These are phyloP conservation scores for Diogma glabrata DNA, from an alignment of 2,888 invertebrate species.

Conservation along the genomic window DNA sequence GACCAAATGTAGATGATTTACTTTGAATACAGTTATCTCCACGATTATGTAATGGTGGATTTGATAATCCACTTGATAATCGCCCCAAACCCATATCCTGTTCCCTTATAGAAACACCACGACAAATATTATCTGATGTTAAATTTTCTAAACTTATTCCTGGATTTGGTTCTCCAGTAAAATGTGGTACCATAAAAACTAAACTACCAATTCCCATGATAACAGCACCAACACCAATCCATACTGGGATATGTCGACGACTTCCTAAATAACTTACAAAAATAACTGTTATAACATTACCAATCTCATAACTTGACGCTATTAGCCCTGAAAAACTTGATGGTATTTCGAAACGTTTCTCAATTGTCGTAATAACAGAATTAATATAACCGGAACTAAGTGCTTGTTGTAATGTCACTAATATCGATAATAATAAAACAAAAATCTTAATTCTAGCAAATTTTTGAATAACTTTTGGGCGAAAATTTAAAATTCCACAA, in stretches of 20 bases:
- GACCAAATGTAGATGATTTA: constrained; percentile 69
- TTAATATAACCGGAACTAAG: constrained; percentile 86
- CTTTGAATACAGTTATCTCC: constrained; percentile 75
- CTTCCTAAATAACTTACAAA: constrained; percentile 93
- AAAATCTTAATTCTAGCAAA: constrained; percentile 89
- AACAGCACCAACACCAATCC: constrained; percentile 86
- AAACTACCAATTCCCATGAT: constrained; percentile 90
- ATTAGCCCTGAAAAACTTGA: constrained; percentile 87
- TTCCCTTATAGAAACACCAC: constrained; percentile 55
- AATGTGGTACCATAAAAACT: constrained; percentile 87
- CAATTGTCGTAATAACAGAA: constrained; percentile 93
- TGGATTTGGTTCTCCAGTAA: constrained; percentile 68
- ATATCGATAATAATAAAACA: constrained; percentile 76
- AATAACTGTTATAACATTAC: constrained; percentile 89
- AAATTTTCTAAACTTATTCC: constrained; percentile 56
- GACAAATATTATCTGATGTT: constrained; percentile 67
- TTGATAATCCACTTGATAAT: constrained; percentile 55
- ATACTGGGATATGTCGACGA: constrained; percentile 81
- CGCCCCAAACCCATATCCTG: constrained; percentile 64
- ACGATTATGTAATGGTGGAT: constrained; percentile 53
- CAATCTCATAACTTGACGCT: constrained; percentile 90
- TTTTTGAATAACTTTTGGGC: constrained; percentile 72
- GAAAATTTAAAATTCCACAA: constrained; percentile 79
- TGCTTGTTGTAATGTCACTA: constrained; percentile 83
- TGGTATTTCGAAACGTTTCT: constrained; percentile 89